These are phyloP conservation scores for Autographa pulchrina DNA, from an alignment of 2,888 invertebrate species.

Conservation along the genomic window DNA sequence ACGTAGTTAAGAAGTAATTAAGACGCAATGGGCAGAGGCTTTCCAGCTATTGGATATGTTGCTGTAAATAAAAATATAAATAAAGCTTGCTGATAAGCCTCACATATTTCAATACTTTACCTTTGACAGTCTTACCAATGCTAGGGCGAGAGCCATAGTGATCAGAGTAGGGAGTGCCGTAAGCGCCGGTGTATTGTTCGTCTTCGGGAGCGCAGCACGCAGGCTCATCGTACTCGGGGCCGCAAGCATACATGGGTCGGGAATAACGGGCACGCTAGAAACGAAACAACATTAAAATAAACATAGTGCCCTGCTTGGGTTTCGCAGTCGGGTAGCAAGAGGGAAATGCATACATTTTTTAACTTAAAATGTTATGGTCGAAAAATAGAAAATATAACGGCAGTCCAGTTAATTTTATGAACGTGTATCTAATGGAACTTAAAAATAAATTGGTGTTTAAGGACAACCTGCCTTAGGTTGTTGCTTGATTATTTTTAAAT, in stretches of 20 bases:
- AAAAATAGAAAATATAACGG: no score
- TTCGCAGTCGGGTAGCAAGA: no score
- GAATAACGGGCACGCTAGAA: slow-evolving; percentile 91
- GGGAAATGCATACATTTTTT: no score
- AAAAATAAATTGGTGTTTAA: no score
- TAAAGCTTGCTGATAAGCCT: not conserved
- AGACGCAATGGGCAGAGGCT: not conserved
- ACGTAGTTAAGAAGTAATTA: not conserved
- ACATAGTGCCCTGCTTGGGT: no score
- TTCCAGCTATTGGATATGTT: not conserved
- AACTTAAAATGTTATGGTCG: no score
- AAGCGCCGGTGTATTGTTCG: slow-evolving; percentile 97
- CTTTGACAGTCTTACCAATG: slow-evolving; percentile 86
- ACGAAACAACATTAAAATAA: not conserved
- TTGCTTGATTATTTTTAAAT: no score
- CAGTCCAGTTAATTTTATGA: no score
- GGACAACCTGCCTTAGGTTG: no score
- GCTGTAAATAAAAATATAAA: not conserved
- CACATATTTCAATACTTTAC: not conserved
- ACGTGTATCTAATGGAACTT: no score
- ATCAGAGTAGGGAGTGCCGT: slow-evolving; percentile 97
- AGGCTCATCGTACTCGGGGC: slow-evolving; percentile 97
- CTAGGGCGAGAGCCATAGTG: slow-evolving; percentile 96
- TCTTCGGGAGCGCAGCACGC: slow-evolving; percentile 97
- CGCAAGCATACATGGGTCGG: slow-evolving; percentile 91